A percentile compares a stretch with the other conserved stretches of the same genome.
These are phyloP conservation scores for Zoanthus gigantus DNA, from an alignment of 92 coral and sea anemone species.

Conservation along the genomic window DNA sequence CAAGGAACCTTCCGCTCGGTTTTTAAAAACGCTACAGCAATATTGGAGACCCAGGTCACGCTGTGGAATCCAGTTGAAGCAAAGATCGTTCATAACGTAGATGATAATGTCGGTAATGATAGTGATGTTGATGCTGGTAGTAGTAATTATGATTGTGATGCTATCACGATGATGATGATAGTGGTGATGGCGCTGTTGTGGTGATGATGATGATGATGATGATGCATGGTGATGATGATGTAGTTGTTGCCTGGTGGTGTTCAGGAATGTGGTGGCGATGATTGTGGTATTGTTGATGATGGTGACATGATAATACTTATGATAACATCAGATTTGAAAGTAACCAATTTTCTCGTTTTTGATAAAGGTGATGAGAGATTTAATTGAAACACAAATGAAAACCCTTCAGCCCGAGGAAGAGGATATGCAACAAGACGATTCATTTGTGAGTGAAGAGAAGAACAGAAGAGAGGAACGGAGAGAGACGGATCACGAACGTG, in stretches of 20 bases:
- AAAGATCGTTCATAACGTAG: background rate
- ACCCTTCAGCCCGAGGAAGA: slow-evolving; percentile 67
- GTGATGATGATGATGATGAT: background rate
- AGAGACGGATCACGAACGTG: background rate
- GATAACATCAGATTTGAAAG: background rate
- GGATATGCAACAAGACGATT: slow-evolving; percentile 40
- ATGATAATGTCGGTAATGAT: background rate
- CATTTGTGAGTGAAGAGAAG: background rate
- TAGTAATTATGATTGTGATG: background rate
- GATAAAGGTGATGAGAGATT: slow-evolving; percentile 87
- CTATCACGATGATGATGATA: background rate
- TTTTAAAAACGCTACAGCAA: too few relatives aligned
- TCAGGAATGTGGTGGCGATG: background rate
- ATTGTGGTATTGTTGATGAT: background rate
- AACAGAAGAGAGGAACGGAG: slow-evolving; percentile 37
- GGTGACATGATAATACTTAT: background rate
- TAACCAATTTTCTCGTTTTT: background rate
- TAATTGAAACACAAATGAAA: slow-evolving; percentile 88
- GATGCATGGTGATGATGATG: background rate
- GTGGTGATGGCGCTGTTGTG: background rate
- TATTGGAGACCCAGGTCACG: too few relatives aligned
- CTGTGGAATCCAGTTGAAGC: too few relatives aligned
- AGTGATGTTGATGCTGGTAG: too few relatives aligned
- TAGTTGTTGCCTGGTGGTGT: background rate
- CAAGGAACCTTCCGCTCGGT: too few relatives aligned